Conservation (phyloP, 2,113 vertebrate genomes). For the Phylloscopus whistleri region DNA sequence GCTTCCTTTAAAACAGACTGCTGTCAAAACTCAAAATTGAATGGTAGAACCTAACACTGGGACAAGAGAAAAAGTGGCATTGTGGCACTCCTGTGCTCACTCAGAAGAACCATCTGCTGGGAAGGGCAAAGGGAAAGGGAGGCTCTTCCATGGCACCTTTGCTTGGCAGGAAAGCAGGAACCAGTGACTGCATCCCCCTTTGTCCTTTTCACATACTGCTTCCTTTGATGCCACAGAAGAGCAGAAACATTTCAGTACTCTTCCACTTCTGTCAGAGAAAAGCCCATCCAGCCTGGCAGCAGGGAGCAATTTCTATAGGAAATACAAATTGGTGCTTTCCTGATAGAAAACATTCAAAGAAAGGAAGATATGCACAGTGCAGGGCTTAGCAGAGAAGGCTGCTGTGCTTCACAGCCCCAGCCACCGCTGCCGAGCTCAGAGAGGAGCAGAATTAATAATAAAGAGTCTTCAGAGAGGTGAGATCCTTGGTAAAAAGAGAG, state of each 20-base stretch:
- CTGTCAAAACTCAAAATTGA: background rate
- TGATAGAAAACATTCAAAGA: background rate
- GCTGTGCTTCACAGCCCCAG: background rate
- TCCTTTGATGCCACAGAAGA: background rate
- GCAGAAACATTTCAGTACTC: background rate
- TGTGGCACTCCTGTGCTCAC: background rate
- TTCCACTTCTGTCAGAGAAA: background rate
- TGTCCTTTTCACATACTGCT: background rate
- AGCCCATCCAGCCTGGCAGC: background rate
- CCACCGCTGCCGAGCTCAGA: background rate
- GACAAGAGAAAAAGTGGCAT: background rate
- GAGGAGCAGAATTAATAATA: background rate
- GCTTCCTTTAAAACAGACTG: background rate
- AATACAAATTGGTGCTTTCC: background rate
- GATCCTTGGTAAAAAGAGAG: background rate
- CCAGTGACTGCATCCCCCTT: accelerated
- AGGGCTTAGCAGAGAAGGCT: background rate
- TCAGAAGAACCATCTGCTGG: background rate
- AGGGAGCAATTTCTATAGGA: background rate
- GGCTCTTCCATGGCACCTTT: background rate
- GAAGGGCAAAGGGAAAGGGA: background rate
- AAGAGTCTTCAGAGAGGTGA: background rate
- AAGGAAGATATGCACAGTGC: background rate
- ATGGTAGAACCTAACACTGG: background rate
- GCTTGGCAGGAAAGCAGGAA: background rate